Base-by-base conservation (phyloP, 2,113 vertebrate genomes). In the Gadus chalcogrammus region DNA sequence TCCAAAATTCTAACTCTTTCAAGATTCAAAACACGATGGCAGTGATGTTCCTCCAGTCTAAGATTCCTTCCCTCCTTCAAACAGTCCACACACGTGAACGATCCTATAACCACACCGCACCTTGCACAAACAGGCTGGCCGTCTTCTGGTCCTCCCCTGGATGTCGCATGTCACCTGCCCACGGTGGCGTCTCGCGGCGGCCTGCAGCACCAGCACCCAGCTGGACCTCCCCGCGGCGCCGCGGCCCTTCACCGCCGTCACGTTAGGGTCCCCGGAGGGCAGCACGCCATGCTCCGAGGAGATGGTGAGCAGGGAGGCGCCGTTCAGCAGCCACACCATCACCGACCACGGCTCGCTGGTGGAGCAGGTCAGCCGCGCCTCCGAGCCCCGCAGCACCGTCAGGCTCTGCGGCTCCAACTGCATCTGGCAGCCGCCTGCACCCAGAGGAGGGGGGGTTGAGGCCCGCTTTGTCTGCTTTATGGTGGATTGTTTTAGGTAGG, bases 71-170 rank as follows among this genome's bases (percentile, higher is more conserved):
- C 6, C 2, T 5, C 24, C 24, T 24, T 24, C 31, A 22, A 27
- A 65, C 56, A 38, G 42, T 67, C 52, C 13, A 28, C 9, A 27
- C 17, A 56, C 5, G 63, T 28, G 24, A 35, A 35, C 17, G 20
- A 31, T 0, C 38, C 31, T 48, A 59, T 15, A 35, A 7, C 61
- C 31, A 35, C 31, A 35, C 31, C 42, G 28, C 38, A 92, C 96
- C 96, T 94, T 97, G 92, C 6, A 98, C 93, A 0, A 87, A 85
- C 61, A 97, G 92, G 38, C 72, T 89, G 0, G 94, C 92, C 0
- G 79, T 78, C 31, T 69, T 76, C 24, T 8, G 79, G 7, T 11
- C 60, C 5, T 79, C 17, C 72, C 83, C 84, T 94, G 91, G 27
- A 92, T 77, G 80, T 91, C 93, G 88, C 95, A 97, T n/a, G 76